Percentiles rank a stretch among this genome's conserved stretches.
phyloP scores from a whole-genome alignment of 2,113 vertebrate species.

The Microtus montanus region DNA sequence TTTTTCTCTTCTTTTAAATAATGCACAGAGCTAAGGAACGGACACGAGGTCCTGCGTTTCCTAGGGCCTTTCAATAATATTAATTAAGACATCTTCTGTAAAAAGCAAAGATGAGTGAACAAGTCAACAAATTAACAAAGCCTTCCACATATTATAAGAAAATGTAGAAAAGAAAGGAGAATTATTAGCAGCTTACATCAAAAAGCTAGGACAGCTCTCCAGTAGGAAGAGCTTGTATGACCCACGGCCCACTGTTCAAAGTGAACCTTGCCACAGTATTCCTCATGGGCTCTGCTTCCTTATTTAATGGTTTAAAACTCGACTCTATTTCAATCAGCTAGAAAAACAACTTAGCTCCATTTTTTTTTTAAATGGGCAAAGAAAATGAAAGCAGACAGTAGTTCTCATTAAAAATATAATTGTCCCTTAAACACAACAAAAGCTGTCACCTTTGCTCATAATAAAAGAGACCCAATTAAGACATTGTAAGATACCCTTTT shows the following conservation, averaged over 20 bases:
- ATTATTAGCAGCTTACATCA: not conserved
- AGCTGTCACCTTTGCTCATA: not conserved
- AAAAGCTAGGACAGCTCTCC: not conserved
- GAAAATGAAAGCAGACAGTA: not conserved
- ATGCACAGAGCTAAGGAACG: too few species aligned
- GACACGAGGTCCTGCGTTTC: too few species aligned
- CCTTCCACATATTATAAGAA: not conserved
- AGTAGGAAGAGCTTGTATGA: not conserved
- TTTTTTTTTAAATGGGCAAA: not conserved
- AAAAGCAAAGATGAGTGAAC: not conserved
- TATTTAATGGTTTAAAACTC: not conserved
- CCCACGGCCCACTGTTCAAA: not conserved
- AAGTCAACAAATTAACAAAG: not conserved
- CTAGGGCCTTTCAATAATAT: not conserved
- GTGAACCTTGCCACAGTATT: not conserved
- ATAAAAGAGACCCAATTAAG: constrained; percentile 42
- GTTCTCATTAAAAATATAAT: constrained; percentile 2
- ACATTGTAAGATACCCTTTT: not conserved
- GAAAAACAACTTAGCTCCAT: not conserved
- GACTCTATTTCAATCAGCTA: not conserved
- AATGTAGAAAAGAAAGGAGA: not conserved
- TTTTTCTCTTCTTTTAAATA: too few species aligned
- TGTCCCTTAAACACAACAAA: not conserved
- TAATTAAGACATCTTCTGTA: not conserved
- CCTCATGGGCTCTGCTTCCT: not conserved